Percentiles rank a stretch among this genome's conserved stretches.
These are phyloP conservation scores for Aleiodes sp. DNA, from an alignment of 1,140 invertebrate genomes.

Conservation along the genomic window DNA sequence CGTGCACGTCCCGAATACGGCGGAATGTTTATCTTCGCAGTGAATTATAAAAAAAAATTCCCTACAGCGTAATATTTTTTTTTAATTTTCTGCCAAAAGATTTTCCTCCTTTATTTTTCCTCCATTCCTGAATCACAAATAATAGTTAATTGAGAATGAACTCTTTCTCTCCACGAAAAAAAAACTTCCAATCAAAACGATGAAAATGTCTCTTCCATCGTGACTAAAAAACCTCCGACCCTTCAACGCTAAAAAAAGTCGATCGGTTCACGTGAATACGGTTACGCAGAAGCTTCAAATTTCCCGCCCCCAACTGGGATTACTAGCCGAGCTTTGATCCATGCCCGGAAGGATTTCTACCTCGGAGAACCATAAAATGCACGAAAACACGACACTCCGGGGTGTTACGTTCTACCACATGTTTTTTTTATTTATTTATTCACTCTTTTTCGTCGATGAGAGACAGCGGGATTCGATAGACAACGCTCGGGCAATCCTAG, in stretches of 20 bases:
- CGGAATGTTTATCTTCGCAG: too few species aligned
- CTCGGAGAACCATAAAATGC: background rate
- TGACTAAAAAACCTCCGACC: background rate
- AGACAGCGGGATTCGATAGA: background rate
- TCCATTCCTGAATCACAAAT: too few species aligned
- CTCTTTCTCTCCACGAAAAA: too few species aligned
- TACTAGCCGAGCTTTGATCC: background rate
- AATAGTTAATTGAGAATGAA: too few species aligned
- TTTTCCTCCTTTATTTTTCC: too few species aligned
- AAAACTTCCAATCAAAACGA: too few species aligned
- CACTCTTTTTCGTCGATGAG: too few species aligned
- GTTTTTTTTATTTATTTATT: background rate
- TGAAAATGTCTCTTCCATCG: too few species aligned
- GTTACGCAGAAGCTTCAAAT: slow-evolving; percentile 16
- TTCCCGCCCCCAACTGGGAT: slow-evolving; percentile 9
- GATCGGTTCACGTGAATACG: background rate
- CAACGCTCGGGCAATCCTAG: background rate
- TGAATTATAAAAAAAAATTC: too few species aligned
- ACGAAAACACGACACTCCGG: slow-evolving; percentile 28
- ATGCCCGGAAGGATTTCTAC: slow-evolving; percentile 23
- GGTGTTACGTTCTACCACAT: background rate
- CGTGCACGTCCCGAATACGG: too few species aligned
- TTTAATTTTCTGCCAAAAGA: too few species aligned
- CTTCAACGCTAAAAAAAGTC: background rate
- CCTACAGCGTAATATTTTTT: too few species aligned